phyloP scores from a whole-genome alignment of 2,797 vertebrate genomes.

The Sebastes diploproa region DNA sequence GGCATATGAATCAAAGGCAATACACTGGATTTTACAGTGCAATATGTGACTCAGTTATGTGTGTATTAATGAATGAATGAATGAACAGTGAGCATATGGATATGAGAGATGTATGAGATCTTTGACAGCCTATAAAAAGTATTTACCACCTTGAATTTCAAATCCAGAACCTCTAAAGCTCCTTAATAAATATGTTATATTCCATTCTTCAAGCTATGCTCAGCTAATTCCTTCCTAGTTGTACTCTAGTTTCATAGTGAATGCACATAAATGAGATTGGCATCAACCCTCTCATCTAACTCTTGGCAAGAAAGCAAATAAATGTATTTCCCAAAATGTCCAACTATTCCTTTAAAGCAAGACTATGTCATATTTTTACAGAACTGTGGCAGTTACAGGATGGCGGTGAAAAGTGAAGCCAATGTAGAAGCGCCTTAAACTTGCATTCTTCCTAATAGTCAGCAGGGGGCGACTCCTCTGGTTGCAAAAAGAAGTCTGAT shows the following conservation, averaged over 20 bases:
- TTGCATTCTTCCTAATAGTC: too few relatives aligned
- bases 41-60: slow-evolving; percentile 30
- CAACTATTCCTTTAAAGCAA: background rate
- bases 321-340: background rate
- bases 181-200: background rate
- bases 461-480: too few relatives aligned
- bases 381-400: background rate
- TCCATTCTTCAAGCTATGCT: background rate
- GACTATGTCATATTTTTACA: background rate
- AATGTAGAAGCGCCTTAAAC: too few relatives aligned
- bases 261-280: background rate
- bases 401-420: too few relatives aligned
- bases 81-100: background rate
- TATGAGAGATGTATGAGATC: background rate
- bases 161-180: background rate
- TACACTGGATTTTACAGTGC: slow-evolving; percentile 41
- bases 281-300: background rate
- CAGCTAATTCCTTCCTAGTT: background rate
- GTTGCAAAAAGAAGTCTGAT: too few relatives aligned
- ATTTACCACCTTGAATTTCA: background rate
- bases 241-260: background rate
- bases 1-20: slow-evolving; percentile 57
- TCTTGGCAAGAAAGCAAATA: background rate
- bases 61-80: slow-evolving; percentile 21
- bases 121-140: background rate